Percentiles rank a stretch among this genome's conserved stretches.
phyloP scores from a whole-genome alignment of 2,888 invertebrate species.

The Melanargia galathea region DNA sequence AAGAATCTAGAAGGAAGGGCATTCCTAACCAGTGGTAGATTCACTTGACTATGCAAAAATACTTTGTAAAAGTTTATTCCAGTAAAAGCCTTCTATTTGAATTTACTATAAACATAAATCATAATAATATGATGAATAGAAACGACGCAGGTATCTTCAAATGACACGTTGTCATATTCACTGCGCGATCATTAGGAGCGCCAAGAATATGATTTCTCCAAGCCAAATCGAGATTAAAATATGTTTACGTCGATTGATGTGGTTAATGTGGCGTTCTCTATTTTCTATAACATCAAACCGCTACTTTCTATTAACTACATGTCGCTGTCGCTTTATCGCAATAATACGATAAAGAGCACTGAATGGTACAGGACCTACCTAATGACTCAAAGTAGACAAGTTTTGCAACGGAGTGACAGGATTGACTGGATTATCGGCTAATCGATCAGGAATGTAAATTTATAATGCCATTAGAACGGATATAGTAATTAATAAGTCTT shows the following conservation, averaged over 20 bases:
- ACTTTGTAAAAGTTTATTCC: not conserved
- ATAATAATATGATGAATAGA: not conserved
- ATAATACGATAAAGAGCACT: not conserved
- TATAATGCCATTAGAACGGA: slow-evolving; percentile 44
- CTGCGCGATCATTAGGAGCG: slow-evolving; percentile 1
- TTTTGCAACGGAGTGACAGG: slow-evolving; percentile 4
- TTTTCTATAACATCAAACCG: slow-evolving; percentile 5
- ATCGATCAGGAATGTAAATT: slow-evolving; percentile 10
- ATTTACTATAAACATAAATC: not conserved
- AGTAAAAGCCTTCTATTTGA: too few relatives aligned
- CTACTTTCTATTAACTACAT: slow-evolving; percentile 20
- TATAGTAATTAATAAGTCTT: slow-evolving; percentile 52
- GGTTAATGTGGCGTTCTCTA: slow-evolving; percentile 16
- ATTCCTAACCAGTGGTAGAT: too few relatives aligned
- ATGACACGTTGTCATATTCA: slow-evolving; percentile 4
- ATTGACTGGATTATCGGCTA: slow-evolving; percentile 1
- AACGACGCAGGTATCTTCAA: not conserved
- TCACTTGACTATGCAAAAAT: too few relatives aligned
- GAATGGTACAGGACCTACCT: not conserved
- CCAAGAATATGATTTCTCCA: slow-evolving; percentile 1
- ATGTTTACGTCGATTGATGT: slow-evolving; percentile 20
- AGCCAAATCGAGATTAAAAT: slow-evolving; percentile 6
- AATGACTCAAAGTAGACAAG: not conserved
- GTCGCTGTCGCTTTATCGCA: not conserved
- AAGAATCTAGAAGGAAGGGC: not conserved